Evolutionary conservation across 1,140 invertebrate species (phyloP).

Genomic region (Diabrotica virgifera): DNA sequence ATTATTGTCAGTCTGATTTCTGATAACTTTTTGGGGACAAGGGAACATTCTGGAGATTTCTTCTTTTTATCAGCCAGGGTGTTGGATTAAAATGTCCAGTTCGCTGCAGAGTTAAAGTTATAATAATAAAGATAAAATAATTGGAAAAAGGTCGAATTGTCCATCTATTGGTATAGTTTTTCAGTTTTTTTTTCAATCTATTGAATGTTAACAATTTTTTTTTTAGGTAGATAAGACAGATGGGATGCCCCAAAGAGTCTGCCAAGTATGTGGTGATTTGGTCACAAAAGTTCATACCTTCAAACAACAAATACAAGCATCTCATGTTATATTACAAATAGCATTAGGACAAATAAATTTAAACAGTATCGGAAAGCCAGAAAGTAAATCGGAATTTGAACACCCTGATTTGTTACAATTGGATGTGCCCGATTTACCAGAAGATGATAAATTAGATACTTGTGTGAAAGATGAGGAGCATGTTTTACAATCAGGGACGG

Average conservation of each 20-base stretch:
- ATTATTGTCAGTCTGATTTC: no score
- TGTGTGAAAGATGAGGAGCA: background rate
- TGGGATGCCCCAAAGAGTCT: conserved; percentile 10
- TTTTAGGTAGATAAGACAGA: conserved; percentile 14
- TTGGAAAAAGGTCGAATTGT: no score
- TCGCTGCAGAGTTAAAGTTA: no score
- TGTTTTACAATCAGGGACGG: background rate
- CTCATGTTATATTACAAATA: background rate
- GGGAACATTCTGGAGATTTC: no score
- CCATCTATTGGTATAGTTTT: no score
- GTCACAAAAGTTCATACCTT: conserved; percentile 9
- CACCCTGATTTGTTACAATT: no score
- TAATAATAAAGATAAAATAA: no score
- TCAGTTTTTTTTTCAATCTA: no score
- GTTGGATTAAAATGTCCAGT: no score
- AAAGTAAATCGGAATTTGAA: background rate
- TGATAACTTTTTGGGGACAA: no score
- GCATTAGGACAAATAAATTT: background rate
- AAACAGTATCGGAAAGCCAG: background rate
- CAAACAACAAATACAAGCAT: conserved; percentile 10
- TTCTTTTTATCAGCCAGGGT: no score
- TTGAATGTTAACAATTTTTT: no score
- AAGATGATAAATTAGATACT: background rate
- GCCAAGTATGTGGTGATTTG: conserved; percentile 7
- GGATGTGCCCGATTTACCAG: background rate